Evolutionary conservation across 2,113 vertebrate species (phyloP).

Genomic region (Elgaria multicarinata): DNA sequence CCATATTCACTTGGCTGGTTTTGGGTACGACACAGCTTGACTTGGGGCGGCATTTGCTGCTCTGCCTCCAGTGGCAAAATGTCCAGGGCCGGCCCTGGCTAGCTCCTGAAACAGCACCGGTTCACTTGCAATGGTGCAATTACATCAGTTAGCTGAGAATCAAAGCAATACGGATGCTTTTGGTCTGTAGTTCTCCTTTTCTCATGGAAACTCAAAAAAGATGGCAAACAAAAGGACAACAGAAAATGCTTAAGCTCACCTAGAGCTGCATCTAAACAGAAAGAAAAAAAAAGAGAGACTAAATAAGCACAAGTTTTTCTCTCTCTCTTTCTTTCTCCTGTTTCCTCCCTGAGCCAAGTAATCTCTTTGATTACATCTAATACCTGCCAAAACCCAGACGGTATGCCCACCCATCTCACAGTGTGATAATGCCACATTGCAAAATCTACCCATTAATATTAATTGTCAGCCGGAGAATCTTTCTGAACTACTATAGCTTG

Average conservation of each 20-base stretch:
- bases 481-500: conserved; percentile 88
- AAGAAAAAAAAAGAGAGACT: conserved; percentile 72
- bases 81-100: background rate
- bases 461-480: conserved; percentile 92
- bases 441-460: conserved; percentile 96
- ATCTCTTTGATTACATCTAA: conserved; percentile 99
- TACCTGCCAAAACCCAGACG: conserved; percentile 94
- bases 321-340: conserved; percentile 53
- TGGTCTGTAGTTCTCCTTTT: conserved; percentile 29
- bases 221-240: conserved; percentile 69
- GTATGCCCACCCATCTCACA: conserved; percentile 95
- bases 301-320: conserved; percentile 83
- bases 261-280: conserved; percentile 80
- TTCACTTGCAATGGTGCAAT: background rate
- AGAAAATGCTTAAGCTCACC: conserved; percentile 73
- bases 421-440: conserved; percentile 95
- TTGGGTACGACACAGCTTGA: no score
- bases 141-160: background rate
- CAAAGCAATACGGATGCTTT: background rate
- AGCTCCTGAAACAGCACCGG: background rate
- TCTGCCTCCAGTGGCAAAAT: background rate
- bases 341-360: conserved; percentile 91
- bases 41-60: no score
- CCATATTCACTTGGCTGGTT: no score
- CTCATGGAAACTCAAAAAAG: conserved; percentile 53